phyloP scores from a whole-genome alignment of 2,797 vertebrate species.

The Gorsachius magnificus region DNA sequence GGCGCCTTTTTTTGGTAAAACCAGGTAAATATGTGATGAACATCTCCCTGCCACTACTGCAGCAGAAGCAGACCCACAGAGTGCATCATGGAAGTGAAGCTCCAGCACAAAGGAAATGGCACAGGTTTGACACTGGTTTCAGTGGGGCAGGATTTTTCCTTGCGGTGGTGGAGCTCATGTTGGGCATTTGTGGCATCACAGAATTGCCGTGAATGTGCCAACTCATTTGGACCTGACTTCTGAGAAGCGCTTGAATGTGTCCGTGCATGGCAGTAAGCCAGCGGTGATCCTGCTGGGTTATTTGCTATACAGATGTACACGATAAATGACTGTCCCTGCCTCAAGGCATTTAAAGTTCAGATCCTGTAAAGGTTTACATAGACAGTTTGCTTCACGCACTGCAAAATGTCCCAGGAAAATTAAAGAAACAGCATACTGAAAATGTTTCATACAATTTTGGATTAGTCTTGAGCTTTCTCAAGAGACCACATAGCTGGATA shows the following conservation, averaged over 20 bases:
- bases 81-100: not conserved
- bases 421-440: not conserved
- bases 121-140: not conserved
- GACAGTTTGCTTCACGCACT: not conserved
- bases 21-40: not conserved
- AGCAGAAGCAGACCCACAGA: not conserved
- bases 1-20: not conserved
- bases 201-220: not conserved
- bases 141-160: not conserved
- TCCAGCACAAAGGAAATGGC: not conserved
- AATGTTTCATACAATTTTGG: not conserved
- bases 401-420: not conserved
- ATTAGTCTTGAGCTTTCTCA: not conserved
- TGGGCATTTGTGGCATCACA: not conserved
- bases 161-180: not conserved
- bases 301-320: not conserved
- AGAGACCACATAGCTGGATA: not conserved
- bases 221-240: not conserved
- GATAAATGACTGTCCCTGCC: not conserved
- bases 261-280: rapidly evolving
- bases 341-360: not conserved
- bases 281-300: not conserved
- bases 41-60: not conserved
- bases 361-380: not conserved
- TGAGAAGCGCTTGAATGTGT: not conserved